phyloP scores from a whole-genome alignment of 2,888 invertebrate species.

The Cheilosia vernalis region DNA sequence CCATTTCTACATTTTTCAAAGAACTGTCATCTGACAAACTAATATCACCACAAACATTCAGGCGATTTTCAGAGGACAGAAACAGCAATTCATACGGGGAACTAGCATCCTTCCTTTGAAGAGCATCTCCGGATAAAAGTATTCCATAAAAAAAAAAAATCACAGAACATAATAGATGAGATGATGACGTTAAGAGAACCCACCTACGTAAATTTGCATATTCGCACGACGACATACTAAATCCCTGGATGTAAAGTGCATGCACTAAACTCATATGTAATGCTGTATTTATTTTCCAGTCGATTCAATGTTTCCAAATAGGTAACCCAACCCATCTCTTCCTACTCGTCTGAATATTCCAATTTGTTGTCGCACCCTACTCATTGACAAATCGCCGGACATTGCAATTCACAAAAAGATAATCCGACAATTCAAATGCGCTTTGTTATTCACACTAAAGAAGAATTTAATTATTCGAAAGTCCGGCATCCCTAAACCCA shows the following conservation, averaged over 20 bases:
- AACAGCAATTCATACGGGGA: too few species aligned
- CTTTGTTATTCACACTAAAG: constrained; percentile 26
- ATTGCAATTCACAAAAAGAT: constrained; percentile 49
- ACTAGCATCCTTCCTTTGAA: too few species aligned
- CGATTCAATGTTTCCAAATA: constrained; percentile 10
- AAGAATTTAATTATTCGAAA: constrained; percentile 63
- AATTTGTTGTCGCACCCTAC: constrained; percentile 3
- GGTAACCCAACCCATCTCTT: background rate
- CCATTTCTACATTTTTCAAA: too few species aligned
- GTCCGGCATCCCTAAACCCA: constrained; percentile 32
- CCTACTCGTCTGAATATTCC: background rate
- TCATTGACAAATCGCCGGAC: constrained; percentile 41
- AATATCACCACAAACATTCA: too few species aligned
- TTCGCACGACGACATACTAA: background rate
- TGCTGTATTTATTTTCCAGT: background rate
- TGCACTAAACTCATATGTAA: background rate
- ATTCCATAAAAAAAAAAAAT: too few species aligned
- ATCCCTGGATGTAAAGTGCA: background rate
- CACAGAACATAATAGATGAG: too few species aligned
- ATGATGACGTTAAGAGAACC: too few species aligned
- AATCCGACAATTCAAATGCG: constrained; percentile 40
- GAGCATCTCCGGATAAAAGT: too few species aligned
- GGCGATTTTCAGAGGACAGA: too few species aligned
- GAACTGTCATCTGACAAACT: too few species aligned
- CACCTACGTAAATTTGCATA: background rate